Evolutionary conservation across 2,113 vertebrate species (phyloP).

Genomic region (Pagrus major): DNA sequence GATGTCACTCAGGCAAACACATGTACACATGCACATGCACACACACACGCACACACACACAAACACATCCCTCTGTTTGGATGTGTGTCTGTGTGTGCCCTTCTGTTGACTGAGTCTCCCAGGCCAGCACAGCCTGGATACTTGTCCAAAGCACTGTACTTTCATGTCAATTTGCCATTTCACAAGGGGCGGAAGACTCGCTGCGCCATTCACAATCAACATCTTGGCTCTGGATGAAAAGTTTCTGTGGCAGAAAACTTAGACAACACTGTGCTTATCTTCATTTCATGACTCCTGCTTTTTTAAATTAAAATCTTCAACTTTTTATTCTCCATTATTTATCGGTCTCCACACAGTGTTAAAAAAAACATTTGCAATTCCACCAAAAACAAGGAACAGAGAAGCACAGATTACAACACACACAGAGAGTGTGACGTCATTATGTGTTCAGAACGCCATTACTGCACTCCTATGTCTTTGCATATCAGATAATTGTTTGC

Average conservation of each 20-base stretch:
- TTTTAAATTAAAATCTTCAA: background rate
- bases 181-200: slow-evolving; percentile 42
- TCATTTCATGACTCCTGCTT: background rate
- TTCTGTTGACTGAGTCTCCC: slow-evolving; percentile 42
- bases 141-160: slow-evolving; percentile 72
- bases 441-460: too few species aligned
- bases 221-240: slow-evolving; percentile 27
- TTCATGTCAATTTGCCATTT: slow-evolving; percentile 69
- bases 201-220: slow-evolving; percentile 25
- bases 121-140: slow-evolving; percentile 33
- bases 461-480: too few species aligned
- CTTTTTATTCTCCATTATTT: background rate
- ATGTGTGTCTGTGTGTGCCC: slow-evolving; percentile 10
- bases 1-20: slow-evolving; percentile 44
- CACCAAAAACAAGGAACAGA: too few species aligned
- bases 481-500: too few species aligned
- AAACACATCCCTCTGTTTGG: slow-evolving; percentile 16
- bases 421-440: too few species aligned
- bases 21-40: background rate
- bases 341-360: background rate
- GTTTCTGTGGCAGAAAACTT: slow-evolving; percentile 43
- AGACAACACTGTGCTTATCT: background rate
- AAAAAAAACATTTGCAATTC: background rate
- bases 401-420: too few species aligned
- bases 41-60: background rate